Base-by-base conservation (phyloP, 2,113 vertebrate species). In the Perca fluviatilis region DNA sequence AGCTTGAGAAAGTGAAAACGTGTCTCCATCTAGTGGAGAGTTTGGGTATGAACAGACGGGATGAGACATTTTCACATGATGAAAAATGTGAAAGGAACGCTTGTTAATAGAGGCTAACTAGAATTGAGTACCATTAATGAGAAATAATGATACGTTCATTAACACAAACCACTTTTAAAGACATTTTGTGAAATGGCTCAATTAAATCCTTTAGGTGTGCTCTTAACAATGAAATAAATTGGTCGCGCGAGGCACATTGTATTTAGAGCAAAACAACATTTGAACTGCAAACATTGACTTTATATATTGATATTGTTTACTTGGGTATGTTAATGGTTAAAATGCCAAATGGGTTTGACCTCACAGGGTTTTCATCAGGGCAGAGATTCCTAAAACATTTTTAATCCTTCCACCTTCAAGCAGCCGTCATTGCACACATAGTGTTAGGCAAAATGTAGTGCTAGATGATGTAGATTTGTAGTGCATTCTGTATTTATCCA, bases 1-100 rank as follows among this genome's bases (percentile, higher is more conserved):
- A 47, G 53, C 30, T 80, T 33, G 2, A 49, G 15, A 67, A 77
- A 79, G 72, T 87, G 25, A 23, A 54, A 49, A 40, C 36, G 23
- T 83, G 69, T 74, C 88, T 68, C 94, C 94, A 95, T 91, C 94
- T 95, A 89, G 91, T 93, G 94, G 88, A 50, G 2, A 33, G 4
- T 5, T 43, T 12, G 0, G 3, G 65, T 74, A 78, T 66, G 2
- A 64, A 73, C 73, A 74, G 5, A 5, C 0, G 1, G 23, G 19
- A 16, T 6, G 3, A 18, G 23, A 68, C 9, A 49, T 40, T 75
- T 71, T 25, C 2, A 23, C 13, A 23, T 25, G 5, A 15, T 47
- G 21, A 79, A 72, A 64, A 54, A 56, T 50, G 5, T 51, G 19
- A 40, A 54, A 51, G 4, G 3, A 67, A 36, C 12, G 33, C 27